phyloP scores from a whole-genome alignment of 37 sponge, comb jelly and placozoan genomes.

The Cladorhizidae sp. region DNA sequence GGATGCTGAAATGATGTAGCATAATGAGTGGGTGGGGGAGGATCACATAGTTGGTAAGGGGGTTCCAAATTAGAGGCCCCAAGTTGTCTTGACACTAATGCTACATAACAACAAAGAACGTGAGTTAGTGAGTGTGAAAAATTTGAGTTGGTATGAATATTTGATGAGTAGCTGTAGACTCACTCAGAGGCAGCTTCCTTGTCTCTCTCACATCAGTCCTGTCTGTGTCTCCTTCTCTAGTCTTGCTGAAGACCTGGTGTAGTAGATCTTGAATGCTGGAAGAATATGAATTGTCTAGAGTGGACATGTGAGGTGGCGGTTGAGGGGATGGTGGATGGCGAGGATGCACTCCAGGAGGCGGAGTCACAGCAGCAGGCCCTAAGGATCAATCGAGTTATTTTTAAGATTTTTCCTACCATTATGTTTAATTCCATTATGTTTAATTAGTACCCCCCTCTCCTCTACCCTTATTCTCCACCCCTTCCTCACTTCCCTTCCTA shows the following conservation, averaged over 20 bases:
- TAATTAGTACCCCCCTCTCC: too few relatives aligned
- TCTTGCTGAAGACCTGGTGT: background rate
- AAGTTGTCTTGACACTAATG: background rate
- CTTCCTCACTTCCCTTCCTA: too few relatives aligned
- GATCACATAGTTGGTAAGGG: background rate
- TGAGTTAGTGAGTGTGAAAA: background rate
- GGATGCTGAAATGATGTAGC: background rate
- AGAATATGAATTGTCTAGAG: constrained; percentile 4
- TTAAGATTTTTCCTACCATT: too few relatives aligned
- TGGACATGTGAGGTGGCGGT: background rate
- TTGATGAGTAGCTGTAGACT: background rate
- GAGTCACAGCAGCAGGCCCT: too few relatives aligned
- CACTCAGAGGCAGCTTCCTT: background rate
- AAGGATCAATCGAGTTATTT: too few relatives aligned
- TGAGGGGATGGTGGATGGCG: too few relatives aligned
- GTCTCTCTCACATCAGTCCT: background rate
- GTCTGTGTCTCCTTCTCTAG: background rate
- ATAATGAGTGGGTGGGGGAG: background rate
- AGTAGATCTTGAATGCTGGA: constrained; percentile 4
- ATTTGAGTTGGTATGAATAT: background rate
- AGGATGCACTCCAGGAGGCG: too few relatives aligned
- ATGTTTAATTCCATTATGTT: too few relatives aligned
- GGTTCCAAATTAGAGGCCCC: background rate
- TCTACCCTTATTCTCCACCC: too few relatives aligned
- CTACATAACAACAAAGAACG: background rate